These are phyloP conservation scores for Scaptomyza parva DNA, from an alignment of 2,888 invertebrate species.

Conservation along the genomic window DNA sequence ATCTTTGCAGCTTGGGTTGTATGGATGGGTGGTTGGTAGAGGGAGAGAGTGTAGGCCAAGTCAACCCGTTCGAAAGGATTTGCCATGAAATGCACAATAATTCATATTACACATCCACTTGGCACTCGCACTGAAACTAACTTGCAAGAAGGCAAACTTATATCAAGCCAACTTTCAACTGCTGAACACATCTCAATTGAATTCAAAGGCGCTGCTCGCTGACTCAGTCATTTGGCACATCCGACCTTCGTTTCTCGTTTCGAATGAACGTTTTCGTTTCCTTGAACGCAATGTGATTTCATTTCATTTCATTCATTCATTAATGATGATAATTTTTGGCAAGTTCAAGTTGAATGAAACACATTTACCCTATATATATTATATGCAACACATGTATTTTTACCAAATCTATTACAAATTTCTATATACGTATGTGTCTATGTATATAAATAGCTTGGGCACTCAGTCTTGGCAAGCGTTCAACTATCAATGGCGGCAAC, in stretches of 20 bases:
- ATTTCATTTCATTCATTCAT: slow-evolving; percentile 65
- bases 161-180: slow-evolving; percentile 61
- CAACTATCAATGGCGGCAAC: slow-evolving; percentile 42
- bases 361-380: slow-evolving; percentile 28
- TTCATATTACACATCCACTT: slow-evolving; percentile 67
- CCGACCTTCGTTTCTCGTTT: too few species aligned
- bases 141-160: slow-evolving; percentile 30
- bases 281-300: slow-evolving; percentile 20
- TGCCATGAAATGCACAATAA: slow-evolving; percentile 73
- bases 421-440: slow-evolving; percentile 33
- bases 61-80: slow-evolving; percentile 55
- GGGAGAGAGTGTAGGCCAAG: slow-evolving; percentile 4
- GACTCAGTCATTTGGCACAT: slow-evolving; percentile 42
- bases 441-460: slow-evolving; percentile 25
- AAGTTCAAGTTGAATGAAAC: slow-evolving; percentile 78
- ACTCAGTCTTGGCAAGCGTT: slow-evolving; percentile 56
- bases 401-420: slow-evolving; percentile 60
- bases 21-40: slow-evolving; percentile 8
- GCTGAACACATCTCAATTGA: slow-evolving; percentile 46
- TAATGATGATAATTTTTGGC: slow-evolving; percentile 58
- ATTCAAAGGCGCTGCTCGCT: slow-evolving; percentile 26
- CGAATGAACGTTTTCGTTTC: not conserved
- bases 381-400: slow-evolving; percentile 53
- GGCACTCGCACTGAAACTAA: slow-evolving; percentile 29
- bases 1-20: slow-evolving; percentile 23